These are phyloP conservation scores for Capitella teleta DNA, from an alignment of 1,140 invertebrate genomes.

Conservation along the genomic window DNA sequence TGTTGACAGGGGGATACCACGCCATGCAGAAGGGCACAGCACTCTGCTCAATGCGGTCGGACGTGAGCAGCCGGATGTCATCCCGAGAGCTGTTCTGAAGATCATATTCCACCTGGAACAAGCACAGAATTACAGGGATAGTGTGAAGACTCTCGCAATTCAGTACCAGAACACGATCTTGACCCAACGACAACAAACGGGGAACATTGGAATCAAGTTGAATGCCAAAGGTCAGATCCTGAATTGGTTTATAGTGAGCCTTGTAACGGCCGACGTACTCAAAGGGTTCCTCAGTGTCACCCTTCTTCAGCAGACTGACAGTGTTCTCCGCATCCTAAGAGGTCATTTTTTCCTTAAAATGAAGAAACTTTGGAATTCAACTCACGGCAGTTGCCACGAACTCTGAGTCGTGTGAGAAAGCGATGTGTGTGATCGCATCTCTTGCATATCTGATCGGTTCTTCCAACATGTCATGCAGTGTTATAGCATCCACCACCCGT, in stretches of 20 bases:
- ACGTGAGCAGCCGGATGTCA: constrained; percentile 37
- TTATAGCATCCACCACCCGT: constrained; percentile 34
- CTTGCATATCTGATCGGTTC: constrained; percentile 33
- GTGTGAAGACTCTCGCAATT: too few relatives aligned
- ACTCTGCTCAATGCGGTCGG: constrained; percentile 50
- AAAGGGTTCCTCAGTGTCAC: constrained; percentile 4
- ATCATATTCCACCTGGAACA: constrained; percentile 58
- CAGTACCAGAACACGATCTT: constrained; percentile 37
- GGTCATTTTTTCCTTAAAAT: neutral
- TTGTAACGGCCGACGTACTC: constrained; percentile 35
- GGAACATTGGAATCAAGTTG: constrained; percentile 32
- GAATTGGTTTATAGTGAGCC: constrained; percentile 41
- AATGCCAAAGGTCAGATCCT: constrained; percentile 36
- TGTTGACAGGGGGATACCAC: constrained; percentile 39
- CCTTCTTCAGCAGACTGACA: neutral
- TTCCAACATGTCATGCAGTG: constrained; percentile 27
- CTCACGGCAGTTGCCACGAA: constrained; percentile 40
- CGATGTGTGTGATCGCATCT: constrained; percentile 38
- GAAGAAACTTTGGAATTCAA: constrained; percentile 1
- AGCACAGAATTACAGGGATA: neutral
- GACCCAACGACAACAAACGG: constrained; percentile 31
- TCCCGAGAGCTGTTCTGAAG: constrained; percentile 45
- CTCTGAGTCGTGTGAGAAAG: constrained; percentile 35
- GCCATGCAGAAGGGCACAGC: constrained; percentile 49
- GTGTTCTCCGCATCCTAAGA: constrained; percentile 6